phyloP scores from a whole-genome alignment of 2,113 vertebrate genomes.

The human region GRCh38 chr7:51306501-51307000 shows the following conservation, averaged over 20 bases:
- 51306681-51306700: not conserved
- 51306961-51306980: rapidly evolving
- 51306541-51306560: not conserved
- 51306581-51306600: not conserved
- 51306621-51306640: not conserved
- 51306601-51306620: rapidly evolving
- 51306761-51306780: rapidly evolving
- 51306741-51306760: not conserved
- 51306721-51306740: rapidly evolving
- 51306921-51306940: rapidly evolving
- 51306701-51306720: not conserved
- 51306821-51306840: not conserved
- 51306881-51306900: rapidly evolving
- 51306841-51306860: not conserved
- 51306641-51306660: no score
- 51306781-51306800: rapidly evolving
- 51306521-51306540: not conserved
- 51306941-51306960: no score
- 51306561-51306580: not conserved
- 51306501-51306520: not conserved
- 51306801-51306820: rapidly evolving
- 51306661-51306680: no score
- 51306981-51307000: no score
- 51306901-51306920: not conserved
- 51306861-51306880: not conserved